phyloP scores from a whole-genome alignment of 1,140 invertebrate species.

The Cydia fagiglandana region DNA sequence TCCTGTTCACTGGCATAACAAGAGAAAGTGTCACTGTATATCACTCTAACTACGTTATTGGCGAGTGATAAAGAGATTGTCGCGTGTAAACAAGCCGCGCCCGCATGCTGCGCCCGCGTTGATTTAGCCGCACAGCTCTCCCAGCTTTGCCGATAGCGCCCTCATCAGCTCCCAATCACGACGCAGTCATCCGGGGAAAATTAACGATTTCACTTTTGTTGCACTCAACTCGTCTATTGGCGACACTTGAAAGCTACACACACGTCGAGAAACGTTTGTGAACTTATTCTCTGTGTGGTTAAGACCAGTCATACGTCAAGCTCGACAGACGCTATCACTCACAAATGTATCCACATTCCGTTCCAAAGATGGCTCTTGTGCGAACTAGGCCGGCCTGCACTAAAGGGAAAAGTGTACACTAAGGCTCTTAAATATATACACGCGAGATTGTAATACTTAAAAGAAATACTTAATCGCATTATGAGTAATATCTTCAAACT shows the following conservation, averaged over 20 bases:
- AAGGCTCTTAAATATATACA: not conserved
- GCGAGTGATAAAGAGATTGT: slow-evolving; percentile 39
- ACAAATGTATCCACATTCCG: slow-evolving; percentile 21
- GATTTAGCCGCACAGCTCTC: not conserved
- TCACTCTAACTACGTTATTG: slow-evolving; percentile 42
- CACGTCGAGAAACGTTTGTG: slow-evolving; percentile 22
- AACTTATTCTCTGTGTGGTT: slow-evolving; percentile 3
- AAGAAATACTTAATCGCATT: not conserved
- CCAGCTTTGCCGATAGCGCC: slow-evolving; percentile 50
- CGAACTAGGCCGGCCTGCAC: slow-evolving; percentile 27
- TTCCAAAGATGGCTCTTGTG: slow-evolving; percentile 33
- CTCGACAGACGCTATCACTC: slow-evolving; percentile 25
- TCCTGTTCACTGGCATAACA: slow-evolving; percentile 15
- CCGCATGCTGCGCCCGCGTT: slow-evolving; percentile 51
- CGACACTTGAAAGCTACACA: slow-evolving; percentile 42
- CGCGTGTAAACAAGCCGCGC: slow-evolving; percentile 39
- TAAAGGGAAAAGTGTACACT: slow-evolving; percentile 6
- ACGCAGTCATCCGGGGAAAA: slow-evolving; percentile 39
- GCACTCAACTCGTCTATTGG: slow-evolving; percentile 32
- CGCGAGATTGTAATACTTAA: not conserved
- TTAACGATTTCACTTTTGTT: slow-evolving; percentile 61
- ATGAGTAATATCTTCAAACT: slow-evolving; percentile 36
- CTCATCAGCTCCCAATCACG: slow-evolving; percentile 46
- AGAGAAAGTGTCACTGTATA: slow-evolving; percentile 47
- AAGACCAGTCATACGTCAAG: slow-evolving; percentile 15